Evolutionary conservation across 2,888 invertebrate genomes (phyloP).

Genomic region (Phymatocera aterrima): DNA sequence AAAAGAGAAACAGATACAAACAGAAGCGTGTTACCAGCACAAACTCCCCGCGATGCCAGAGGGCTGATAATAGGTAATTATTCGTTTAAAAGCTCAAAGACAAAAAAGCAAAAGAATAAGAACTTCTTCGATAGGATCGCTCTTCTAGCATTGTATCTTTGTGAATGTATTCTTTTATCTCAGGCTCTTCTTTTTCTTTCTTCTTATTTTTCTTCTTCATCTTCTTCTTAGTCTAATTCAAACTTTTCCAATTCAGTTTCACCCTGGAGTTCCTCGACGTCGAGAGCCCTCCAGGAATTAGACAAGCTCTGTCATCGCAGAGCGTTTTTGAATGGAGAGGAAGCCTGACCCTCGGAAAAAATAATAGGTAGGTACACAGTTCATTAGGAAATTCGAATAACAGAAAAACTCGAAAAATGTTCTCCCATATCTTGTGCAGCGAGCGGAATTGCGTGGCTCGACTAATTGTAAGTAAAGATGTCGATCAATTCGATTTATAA

Average conservation of each 20-base stretch:
- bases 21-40: too few species aligned
- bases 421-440: too few species aligned
- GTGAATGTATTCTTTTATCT: not conserved
- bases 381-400: too few species aligned
- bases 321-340: not conserved
- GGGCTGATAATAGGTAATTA: too few species aligned
- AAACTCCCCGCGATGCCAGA: too few species aligned
- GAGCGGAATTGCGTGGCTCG: too few species aligned
- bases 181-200: not conserved
- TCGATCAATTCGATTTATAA: not conserved
- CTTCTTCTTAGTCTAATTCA: not conserved
- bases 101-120: too few species aligned
- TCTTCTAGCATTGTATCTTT: not conserved
- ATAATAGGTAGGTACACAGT: not conserved
- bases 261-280: not conserved
- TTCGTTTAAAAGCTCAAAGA: too few species aligned
- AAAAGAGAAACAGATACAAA: not conserved
- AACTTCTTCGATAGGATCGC: too few species aligned
- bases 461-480: too few species aligned
- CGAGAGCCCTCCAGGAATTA: not conserved
- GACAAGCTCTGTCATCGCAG: not conserved
- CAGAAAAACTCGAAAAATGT: too few species aligned
- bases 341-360: not conserved
- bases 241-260: slow-evolving; percentile 15
- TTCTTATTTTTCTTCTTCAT: not conserved